Conservation (phyloP, 2,797 vertebrate species). For the Cyprinodon diabolis region DNA sequence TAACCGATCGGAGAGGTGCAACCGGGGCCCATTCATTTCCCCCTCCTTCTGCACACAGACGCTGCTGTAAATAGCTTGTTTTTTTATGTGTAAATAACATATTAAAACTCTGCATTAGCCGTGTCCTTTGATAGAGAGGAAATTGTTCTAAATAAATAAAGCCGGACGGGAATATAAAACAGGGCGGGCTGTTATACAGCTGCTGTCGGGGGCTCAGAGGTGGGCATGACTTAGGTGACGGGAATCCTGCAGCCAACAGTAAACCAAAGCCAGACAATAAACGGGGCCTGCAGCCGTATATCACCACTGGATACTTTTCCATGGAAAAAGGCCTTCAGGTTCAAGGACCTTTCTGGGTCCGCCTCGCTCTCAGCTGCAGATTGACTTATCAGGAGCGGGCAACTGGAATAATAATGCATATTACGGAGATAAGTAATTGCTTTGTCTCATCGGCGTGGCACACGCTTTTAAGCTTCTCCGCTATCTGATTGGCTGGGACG, state of each 20-base stretch:
- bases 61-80: conserved; percentile 91
- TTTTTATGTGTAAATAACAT: conserved; percentile 98
- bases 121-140: conserved; percentile 90
- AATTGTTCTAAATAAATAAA: conserved; percentile 97
- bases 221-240: conserved; percentile 93
- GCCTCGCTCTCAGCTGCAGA: conserved; percentile 43
- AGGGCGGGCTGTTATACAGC: conserved; percentile 85
- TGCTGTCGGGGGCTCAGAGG: conserved; percentile 81
- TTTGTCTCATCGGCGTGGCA: conserved; percentile 61
- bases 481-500: conserved; percentile 51
- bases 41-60: conserved; percentile 72
- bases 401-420: conserved; percentile 77
- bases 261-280: conserved; percentile 82
- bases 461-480: conserved; percentile 23
- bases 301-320: conserved; percentile 15
- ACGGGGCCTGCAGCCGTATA: conserved; percentile 58
- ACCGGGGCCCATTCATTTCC: conserved; percentile 87
- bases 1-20: conserved; percentile 85
- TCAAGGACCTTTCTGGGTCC: conserved; percentile 72
- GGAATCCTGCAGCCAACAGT: conserved; percentile 82
- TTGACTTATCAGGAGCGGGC: conserved; percentile 76
- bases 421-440: conserved; percentile 76
- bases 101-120: conserved; percentile 97
- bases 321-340: conserved; percentile 13
- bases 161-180: conserved; percentile 89